Percentiles rank a stretch among this genome's conserved stretches.
Evolutionary conservation across 2,797 vertebrate genomes (phyloP).

Genomic region (Acanthurus lineatus): DNA sequence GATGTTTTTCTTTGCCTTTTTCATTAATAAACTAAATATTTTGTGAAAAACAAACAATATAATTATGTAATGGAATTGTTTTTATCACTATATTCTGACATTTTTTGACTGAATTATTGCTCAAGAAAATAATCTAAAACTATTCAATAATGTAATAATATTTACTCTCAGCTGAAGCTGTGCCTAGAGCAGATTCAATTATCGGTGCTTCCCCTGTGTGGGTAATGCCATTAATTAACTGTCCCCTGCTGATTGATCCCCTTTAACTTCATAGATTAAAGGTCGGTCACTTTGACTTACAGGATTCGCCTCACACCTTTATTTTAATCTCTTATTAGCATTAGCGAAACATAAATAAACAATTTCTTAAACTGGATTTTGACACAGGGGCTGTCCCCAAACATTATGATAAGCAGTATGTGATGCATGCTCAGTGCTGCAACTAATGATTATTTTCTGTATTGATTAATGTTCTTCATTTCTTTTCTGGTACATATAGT

Average conservation of each 20-base stretch:
- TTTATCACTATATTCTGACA: too few species aligned
- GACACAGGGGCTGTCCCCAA: not conserved
- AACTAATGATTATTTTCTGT: not conserved
- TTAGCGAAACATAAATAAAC: not conserved
- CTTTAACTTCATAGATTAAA: constrained; percentile 41
- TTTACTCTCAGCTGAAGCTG: too few species aligned
- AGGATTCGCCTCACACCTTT: constrained; percentile 18
- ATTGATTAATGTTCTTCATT: not conserved
- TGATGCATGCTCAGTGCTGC: not conserved
- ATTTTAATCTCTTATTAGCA: not conserved
- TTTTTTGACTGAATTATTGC: too few species aligned
- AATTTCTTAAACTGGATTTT: not conserved
- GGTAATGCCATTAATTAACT: not conserved
- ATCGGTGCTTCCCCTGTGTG: not conserved
- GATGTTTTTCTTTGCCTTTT: not conserved
- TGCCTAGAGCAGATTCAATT: too few species aligned
- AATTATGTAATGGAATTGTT: not conserved
- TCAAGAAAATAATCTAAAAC: not conserved
- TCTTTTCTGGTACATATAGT: too few species aligned
- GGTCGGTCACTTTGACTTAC: not conserved
- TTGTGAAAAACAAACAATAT: not conserved
- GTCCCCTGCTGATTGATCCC: constrained; percentile 30
- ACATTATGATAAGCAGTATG: not conserved
- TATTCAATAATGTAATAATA: too few species aligned
- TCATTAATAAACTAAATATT: too few species aligned